Evolutionary conservation across 2,113 vertebrate species (phyloP).

Genomic region (Zosterops borbonicus): DNA sequence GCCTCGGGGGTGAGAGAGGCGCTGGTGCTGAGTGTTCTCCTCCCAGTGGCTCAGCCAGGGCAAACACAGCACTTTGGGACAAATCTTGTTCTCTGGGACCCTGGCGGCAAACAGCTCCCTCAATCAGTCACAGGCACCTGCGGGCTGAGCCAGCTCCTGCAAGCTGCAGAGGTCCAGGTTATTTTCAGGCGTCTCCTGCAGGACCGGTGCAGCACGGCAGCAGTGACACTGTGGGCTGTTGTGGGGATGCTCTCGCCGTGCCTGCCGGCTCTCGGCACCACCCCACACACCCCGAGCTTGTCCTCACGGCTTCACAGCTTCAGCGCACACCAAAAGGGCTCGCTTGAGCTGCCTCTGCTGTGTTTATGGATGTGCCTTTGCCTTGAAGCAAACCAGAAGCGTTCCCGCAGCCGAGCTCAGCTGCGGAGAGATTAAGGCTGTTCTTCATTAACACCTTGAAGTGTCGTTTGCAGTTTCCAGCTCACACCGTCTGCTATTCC

Average conservation of each 20-base stretch:
- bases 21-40: accelerated
- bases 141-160: neutral
- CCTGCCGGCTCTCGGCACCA: accelerated
- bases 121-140: neutral
- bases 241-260: accelerated
- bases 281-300: neutral
- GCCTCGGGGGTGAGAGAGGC: accelerated
- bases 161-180: neutral
- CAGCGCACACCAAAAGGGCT: neutral
- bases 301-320: neutral
- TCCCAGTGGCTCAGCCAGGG: accelerated
- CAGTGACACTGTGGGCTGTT: accelerated
- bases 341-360: neutral
- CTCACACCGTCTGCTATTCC: neutral
- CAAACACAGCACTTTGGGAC: neutral
- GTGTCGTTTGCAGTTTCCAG: neutral
- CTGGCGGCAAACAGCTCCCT: neutral
- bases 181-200: neutral
- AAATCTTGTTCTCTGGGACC: neutral
- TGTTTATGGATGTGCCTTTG: neutral
- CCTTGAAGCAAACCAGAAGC: neutral
- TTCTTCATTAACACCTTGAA: slow-evolving; percentile 13
- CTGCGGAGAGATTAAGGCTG: neutral
- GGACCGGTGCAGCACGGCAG: accelerated
- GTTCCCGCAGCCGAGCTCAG: neutral